Evolutionary conservation across 2,113 vertebrate species (phyloP).

Genomic region (Oxyruncus cristatus): DNA sequence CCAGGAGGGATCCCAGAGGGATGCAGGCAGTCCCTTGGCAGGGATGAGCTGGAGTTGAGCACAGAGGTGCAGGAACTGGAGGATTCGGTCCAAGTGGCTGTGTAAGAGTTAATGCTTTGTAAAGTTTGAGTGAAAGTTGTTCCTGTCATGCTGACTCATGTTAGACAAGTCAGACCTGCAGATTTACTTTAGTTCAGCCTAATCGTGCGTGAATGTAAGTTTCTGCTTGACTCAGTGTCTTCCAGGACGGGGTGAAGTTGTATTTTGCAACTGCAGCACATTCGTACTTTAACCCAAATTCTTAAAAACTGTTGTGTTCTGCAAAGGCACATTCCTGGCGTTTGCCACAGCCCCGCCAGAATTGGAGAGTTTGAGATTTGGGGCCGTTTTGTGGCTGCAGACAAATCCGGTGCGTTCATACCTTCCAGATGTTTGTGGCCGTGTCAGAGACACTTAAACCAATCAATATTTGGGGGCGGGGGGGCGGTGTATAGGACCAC

Average conservation of each 20-base stretch:
- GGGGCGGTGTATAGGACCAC: not conserved
- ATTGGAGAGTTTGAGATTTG: not conserved
- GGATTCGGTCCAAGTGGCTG: not conserved
- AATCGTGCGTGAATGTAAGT: not conserved
- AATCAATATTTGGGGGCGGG: not conserved
- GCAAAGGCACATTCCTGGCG: not conserved
- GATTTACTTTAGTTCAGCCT: not conserved
- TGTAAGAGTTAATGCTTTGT: not conserved
- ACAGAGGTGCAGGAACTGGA: not conserved
- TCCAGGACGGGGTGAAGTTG: not conserved
- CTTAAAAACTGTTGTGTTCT: not conserved
- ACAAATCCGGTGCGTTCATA: conserved; percentile 26
- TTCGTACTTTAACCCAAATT: not conserved
- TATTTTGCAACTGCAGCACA: not conserved
- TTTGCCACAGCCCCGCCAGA: conserved; percentile 16
- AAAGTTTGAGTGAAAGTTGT: not conserved
- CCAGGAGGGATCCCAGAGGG: not conserved
- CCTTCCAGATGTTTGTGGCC: conserved; percentile 35
- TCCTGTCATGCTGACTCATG: not conserved
- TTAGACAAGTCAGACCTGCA: not conserved
- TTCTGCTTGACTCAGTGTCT: not conserved
- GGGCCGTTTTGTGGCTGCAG: conserved; percentile 21
- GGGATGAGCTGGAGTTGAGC: not conserved
- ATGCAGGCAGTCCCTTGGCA: not conserved
- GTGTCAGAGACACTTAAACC: not conserved